Percentiles rank a stretch among this genome's conserved stretches.
These are phyloP conservation scores for Anabas testudineus DNA, from an alignment of 2,797 vertebrate genomes.

Conservation along the genomic window DNA sequence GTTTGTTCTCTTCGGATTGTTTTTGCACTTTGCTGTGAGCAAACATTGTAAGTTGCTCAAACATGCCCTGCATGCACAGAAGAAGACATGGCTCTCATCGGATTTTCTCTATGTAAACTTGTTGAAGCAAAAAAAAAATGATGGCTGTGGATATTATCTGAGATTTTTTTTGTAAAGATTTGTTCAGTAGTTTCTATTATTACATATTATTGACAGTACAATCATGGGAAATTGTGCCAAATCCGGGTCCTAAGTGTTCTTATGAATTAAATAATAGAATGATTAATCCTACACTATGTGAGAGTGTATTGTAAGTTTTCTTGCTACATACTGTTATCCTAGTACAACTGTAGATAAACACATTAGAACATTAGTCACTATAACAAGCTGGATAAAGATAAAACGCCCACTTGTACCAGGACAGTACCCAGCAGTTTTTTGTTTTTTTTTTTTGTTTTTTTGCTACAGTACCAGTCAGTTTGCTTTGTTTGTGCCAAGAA, in stretches of 20 bases:
- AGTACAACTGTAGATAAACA: conserved; percentile 10
- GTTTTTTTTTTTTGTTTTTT: conserved; percentile 36
- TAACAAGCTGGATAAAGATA: conserved; percentile 13
- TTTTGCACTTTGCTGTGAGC: neutral
- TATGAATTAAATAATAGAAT: neutral
- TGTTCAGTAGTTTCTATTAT: too few species aligned
- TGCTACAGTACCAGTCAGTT: conserved; percentile 11
- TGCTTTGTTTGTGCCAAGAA: conserved; percentile 6
- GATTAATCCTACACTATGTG: neutral
- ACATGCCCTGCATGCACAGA: neutral
- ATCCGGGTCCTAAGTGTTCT: neutral
- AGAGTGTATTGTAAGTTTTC: neutral
- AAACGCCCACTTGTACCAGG: conserved; percentile 11
- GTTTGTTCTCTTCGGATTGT: neutral
- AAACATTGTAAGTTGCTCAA: neutral
- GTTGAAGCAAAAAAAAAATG: too few species aligned
- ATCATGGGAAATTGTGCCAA: neutral
- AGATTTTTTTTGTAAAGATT: neutral
- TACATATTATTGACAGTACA: too few species aligned
- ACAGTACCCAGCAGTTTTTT: conserved; percentile 20
- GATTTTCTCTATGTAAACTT: conserved; percentile 1
- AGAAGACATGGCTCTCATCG: neutral
- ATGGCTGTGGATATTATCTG: neutral
- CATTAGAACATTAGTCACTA: conserved; percentile 28
- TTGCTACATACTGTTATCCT: neutral